Evolutionary conservation across 2,797 vertebrate genomes (phyloP).

Genomic region (Myotis vivesi): DNA sequence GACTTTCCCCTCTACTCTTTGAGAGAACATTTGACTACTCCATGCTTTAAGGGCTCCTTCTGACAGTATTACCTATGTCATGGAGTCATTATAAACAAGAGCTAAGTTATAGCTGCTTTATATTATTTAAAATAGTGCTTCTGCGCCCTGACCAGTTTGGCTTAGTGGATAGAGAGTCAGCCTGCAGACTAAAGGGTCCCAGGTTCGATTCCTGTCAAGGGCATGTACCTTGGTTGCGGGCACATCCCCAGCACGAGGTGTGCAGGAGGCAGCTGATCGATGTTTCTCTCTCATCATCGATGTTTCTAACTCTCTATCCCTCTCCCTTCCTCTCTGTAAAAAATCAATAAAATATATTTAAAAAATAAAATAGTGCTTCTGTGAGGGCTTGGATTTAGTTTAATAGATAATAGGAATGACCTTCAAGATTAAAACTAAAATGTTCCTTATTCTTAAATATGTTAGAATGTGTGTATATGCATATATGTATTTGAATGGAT

Average conservation of each 20-base stretch:
- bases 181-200: no score
- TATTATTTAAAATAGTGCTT: background rate
- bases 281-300: no score
- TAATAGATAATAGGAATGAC: slow-evolving; percentile 38
- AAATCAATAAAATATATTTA: no score
- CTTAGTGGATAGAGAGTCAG: no score
- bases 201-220: no score
- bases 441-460: slow-evolving; percentile 59
- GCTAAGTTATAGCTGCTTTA: background rate
- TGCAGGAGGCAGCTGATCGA: no score
- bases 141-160: no score
- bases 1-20: background rate
- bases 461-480: background rate
- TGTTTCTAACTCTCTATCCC: no score
- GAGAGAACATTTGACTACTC: background rate
- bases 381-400: slow-evolving; percentile 40
- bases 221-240: no score
- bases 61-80: background rate
- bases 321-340: no score
- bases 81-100: background rate
- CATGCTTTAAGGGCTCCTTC: background rate
- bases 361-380: background rate
- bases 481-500: no score
- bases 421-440: slow-evolving; percentile 64
- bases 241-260: no score